Conservation (phyloP, 2,888 invertebrate genomes). For the Nephrotoma flavescens region DNA sequence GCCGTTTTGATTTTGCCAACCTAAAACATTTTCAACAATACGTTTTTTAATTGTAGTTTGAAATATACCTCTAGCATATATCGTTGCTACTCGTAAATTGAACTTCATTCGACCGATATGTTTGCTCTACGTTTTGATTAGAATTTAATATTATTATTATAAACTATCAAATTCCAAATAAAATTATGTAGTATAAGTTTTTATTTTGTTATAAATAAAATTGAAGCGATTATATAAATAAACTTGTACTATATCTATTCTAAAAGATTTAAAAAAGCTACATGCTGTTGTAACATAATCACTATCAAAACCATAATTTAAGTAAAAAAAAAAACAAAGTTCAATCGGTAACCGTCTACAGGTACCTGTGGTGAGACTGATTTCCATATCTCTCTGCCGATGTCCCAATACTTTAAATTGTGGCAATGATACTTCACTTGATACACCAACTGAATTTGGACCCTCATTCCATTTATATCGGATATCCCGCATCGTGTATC, state of each 20-base stretch:
- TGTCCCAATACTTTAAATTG: slow-evolving; percentile 97
- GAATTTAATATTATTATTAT: not conserved
- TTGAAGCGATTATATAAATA: not conserved
- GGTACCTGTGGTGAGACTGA: slow-evolving; percentile 92
- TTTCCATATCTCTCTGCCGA: slow-evolving; percentile 90
- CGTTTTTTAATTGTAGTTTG: too few species aligned
- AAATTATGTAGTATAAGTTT: not conserved
- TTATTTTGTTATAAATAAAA: not conserved
- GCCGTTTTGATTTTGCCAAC: too few species aligned
- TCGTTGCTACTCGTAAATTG: too few species aligned
- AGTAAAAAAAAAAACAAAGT: not conserved
- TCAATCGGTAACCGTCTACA: slow-evolving; percentile 36
- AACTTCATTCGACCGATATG: not conserved
- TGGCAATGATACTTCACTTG: slow-evolving; percentile 90
- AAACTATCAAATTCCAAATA: not conserved
- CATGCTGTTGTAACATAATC: not conserved
- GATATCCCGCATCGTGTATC: slow-evolving; percentile 97
- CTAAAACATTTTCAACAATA: too few species aligned
- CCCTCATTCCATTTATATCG: slow-evolving; percentile 95
- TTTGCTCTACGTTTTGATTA: not conserved
- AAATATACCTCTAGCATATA: too few species aligned
- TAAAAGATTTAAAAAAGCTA: not conserved
- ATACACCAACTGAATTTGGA: slow-evolving; percentile 87
- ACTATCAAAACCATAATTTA: not conserved
- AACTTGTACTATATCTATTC: not conserved